Evolutionary conservation across 1,140 invertebrate genomes (phyloP), one percentile per base, ranked within the genome.

Genomic region (Geopemphigus sp.): DNA sequence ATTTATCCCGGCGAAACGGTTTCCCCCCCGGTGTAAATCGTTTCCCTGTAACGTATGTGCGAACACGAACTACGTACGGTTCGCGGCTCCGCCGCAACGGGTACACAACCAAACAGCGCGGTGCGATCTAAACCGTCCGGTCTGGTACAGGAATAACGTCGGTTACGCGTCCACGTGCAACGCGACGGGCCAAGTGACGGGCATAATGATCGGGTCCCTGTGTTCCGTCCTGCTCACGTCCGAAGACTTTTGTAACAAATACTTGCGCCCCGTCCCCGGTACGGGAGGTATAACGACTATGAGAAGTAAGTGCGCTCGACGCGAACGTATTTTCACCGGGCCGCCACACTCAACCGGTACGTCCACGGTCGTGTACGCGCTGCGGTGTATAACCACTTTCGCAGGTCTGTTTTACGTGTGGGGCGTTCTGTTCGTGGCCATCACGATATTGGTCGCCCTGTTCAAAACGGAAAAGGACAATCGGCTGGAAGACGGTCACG

Each of bases 81-180:
- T n/a, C n/a, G n/a, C n/a, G n/a, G n/a, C n/a, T n/a, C n/a, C n/a
- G n/a, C n/a, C n/a, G n/a, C n/a, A n/a, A n/a, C n/a, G n/a, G n/a
- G n/a, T n/a, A n/a, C n/a, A n/a, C n/a, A n/a, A n/a, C n/a, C n/a
- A n/a, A n/a, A n/a, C n/a, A n/a, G n/a, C n/a, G n/a, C n/a, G n/a
- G n/a, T n/a, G n/a, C n/a, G n/a, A n/a, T n/a, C n/a, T n/a, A n/a
- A n/a, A n/a, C 3, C 8, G 32, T 39, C 8, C 8, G 8, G 32
- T 39, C 8, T 39, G 39, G 45, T 54, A 84, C 85, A 90, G 89
- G 88, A 92, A 89, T 84, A 99, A 99, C 87, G 95, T 99, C 50
- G 96, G 95, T 19, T 97, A 98, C 87, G 98, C 98, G 11, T 98
- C 97, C 10, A 99, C 97, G 0, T 99, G 98, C 85, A 99, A 99